phyloP scores from a whole-genome alignment of 2,797 vertebrate genomes.

The Melanotaenia boesemani region DNA sequence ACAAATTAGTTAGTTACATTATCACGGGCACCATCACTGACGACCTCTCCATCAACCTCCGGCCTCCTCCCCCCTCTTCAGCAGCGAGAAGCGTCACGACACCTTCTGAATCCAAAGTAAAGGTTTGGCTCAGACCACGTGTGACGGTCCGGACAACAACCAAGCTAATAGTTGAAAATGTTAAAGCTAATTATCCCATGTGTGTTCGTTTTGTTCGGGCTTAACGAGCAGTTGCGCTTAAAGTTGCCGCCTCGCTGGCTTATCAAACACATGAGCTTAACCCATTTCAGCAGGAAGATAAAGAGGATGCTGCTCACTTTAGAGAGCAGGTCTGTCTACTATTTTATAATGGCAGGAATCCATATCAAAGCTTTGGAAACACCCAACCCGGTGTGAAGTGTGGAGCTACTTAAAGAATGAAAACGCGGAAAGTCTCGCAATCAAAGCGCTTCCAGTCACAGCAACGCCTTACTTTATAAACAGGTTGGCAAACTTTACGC shows the following conservation, averaged over 20 bases:
- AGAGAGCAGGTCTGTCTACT: constrained; percentile 37
- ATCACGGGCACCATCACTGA: constrained; percentile 55
- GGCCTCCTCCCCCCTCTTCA: constrained; percentile 37
- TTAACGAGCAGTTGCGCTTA: constrained; percentile 18
- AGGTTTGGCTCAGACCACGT: constrained; percentile 55
- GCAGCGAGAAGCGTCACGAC: constrained; percentile 72
- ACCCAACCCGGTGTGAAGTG: not conserved
- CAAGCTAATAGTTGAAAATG: not conserved
- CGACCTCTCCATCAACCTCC: constrained; percentile 70
- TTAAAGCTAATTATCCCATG: constrained; percentile 1
- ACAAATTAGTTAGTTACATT: constrained; percentile 26
- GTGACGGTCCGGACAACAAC: constrained; percentile 7
- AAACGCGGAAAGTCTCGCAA: not conserved
- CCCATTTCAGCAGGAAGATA: constrained; percentile 56
- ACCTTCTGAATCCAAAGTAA: constrained; percentile 60
- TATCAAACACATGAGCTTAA: constrained; percentile 30
- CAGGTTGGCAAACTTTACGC: constrained; percentile 1
- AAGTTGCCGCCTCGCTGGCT: constrained; percentile 35
- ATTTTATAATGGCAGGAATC: not conserved
- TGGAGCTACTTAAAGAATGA: not conserved
- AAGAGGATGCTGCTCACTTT: constrained; percentile 54
- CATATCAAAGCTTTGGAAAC: not conserved
- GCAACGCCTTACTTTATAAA: not conserved
- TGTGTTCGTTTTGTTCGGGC: constrained; percentile 15
- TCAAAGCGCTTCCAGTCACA: not conserved